Conservation (phyloP, 2,113 vertebrate species). For the Meleagris gallopavo region DNA sequence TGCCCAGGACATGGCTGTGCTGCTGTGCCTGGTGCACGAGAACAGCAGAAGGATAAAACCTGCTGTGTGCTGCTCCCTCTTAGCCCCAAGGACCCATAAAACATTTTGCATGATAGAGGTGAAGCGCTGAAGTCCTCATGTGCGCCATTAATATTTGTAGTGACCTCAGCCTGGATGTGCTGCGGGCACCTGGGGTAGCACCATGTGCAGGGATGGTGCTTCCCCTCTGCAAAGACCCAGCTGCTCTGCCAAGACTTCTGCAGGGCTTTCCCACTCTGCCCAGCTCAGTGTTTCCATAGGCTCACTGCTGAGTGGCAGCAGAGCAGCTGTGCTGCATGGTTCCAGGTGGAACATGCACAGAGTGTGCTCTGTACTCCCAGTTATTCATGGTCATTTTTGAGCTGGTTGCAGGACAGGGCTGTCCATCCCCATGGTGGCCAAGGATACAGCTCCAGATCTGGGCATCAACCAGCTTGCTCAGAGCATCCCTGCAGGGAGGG, state of each 20-base stretch:
- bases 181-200: background rate
- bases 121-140: rapidly evolving
- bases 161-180: background rate
- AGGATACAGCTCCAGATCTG: background rate
- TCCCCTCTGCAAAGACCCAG: background rate
- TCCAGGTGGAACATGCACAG: background rate
- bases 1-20: background rate
- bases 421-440: background rate
- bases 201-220: background rate
- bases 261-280: background rate
- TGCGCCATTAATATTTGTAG: background rate
- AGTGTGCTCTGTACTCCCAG: background rate
- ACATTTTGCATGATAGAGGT: background rate
- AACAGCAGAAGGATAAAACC: rapidly evolving
- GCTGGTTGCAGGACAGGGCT: background rate
- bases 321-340: background rate
- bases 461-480: background rate
- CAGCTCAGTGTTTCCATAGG: background rate
- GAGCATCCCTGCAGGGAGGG: rapidly evolving
- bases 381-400: background rate
- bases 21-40: background rate
- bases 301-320: background rate
- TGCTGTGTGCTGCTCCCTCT: background rate
- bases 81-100: background rate
- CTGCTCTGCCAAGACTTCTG: background rate